A percentile compares a stretch with the other conserved stretches of the same genome.
These are phyloP conservation scores for Tyto alba DNA, from an alignment of 2,113 vertebrate genomes.

Conservation along the genomic window DNA sequence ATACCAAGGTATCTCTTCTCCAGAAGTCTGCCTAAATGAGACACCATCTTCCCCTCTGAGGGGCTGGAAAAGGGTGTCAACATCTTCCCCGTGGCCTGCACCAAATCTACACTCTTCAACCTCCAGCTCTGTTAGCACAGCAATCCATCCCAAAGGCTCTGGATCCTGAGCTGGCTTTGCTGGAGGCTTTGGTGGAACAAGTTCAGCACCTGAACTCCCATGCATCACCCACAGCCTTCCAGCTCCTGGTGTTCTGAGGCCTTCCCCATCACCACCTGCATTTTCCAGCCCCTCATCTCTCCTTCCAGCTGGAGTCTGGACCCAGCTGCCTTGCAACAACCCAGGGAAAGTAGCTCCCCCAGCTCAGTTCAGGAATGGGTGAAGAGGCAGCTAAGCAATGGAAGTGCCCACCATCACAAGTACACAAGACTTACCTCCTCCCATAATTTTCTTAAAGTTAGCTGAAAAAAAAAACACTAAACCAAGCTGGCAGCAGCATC, in stretches of 20 bases:
- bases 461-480: background rate
- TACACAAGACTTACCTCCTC: background rate
- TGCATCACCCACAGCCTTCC: background rate
- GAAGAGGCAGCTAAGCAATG: background rate
- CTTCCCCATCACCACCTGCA: background rate
- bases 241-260: background rate
- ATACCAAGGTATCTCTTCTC: background rate
- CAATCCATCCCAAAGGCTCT: background rate
- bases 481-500: background rate
- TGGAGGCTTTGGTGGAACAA: background rate
- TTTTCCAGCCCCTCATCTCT: background rate
- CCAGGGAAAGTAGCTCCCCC: background rate
- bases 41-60: background rate
- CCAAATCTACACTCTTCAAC: background rate
- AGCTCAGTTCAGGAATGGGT: background rate
- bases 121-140: background rate
- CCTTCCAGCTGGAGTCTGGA: background rate
- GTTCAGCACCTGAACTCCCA: background rate
- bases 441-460: background rate
- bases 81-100: background rate
- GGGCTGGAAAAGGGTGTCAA: background rate
- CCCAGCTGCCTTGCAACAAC: background rate
- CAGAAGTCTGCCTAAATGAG: background rate
- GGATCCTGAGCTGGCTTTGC: background rate
- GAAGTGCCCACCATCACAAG: background rate